Base-by-base conservation (phyloP, 2,797 vertebrate species). In the Spinus olivaceus region DNA sequence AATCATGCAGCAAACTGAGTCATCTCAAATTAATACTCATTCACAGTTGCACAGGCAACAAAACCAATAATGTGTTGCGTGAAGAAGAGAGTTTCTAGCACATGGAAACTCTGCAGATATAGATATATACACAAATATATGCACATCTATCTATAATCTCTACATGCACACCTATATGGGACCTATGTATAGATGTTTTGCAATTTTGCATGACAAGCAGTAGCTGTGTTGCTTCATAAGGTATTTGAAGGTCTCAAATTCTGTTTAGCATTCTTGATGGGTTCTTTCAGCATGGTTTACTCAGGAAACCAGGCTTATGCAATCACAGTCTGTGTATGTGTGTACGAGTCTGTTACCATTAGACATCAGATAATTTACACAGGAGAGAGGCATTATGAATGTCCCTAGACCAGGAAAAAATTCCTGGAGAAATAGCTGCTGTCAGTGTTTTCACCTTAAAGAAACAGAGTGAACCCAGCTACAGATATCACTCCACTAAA, bases 301-400 rank as follows among this genome's bases (percentile, higher is more conserved):
- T 95, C 69, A 41, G 92, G 91, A 95, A 94, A 71, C 89, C 88
- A 88, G 93, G 94, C 96, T 96, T 96, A 96, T 94, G 95, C 95
- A 96, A 90, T 96, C 94, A 69, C 95, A 96, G 94, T 91, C 94
- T 96, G 96, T 96, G 94, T 94, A 86, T 95, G 96, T 95, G 95
- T 96, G 94, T 95, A 56, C 0, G 37, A 81, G 95, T 96, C 96
- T 96, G 95, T 95, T 94, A 96, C 96, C 90, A 81, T 96, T 95
- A 96, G 87, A 88, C 94, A 91, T 95, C 93, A 94, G 96, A 94
- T 94, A 95, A 96, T 94, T 94, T 95, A 91, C 95, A 95, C 87
- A 90, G 85, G 94, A 74, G 95, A 94, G 72, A 94, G 72, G 77
- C 82, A 91, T 92, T 94, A 88, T 81, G 91, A 95, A 69, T 94